phyloP scores from a whole-genome alignment of 2,113 vertebrate genomes.

The Percopsis transmontana region DNA sequence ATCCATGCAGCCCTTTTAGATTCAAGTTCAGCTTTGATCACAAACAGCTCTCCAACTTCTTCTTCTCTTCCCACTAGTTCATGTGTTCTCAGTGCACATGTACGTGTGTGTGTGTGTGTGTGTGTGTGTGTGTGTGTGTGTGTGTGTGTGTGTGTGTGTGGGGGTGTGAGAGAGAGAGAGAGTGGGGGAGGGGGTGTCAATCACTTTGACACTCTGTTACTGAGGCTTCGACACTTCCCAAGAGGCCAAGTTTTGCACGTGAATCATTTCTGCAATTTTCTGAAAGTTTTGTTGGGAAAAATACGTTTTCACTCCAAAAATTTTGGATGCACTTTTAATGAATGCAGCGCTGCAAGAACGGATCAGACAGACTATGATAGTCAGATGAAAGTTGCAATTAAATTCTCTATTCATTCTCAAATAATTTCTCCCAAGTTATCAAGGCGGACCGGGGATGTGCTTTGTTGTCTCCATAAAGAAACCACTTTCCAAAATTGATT shows the following conservation, averaged over 20 bases:
- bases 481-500: constrained; percentile 25
- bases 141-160: background rate
- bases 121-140: constrained; percentile 23
- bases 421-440: too few species aligned
- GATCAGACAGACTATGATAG: too few species aligned
- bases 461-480: constrained; percentile 35
- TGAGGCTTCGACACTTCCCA: constrained; percentile 4
- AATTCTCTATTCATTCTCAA: too few species aligned
- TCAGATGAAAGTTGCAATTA: too few species aligned
- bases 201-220: background rate
- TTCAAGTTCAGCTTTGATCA: constrained; percentile 52
- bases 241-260: background rate
- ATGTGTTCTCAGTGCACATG: constrained; percentile 32
- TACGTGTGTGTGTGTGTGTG: constrained; percentile 18
- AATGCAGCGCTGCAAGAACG: constrained; percentile 7
- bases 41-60: constrained; percentile 48
- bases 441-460: background rate
- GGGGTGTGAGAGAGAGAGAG: background rate
- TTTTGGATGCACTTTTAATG: background rate
- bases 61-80: constrained; percentile 37
- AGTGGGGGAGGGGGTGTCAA: background rate
- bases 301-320: constrained; percentile 22
- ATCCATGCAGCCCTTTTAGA: constrained; percentile 21
- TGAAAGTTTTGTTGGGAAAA: constrained; percentile 10
- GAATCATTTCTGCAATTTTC: too few species aligned